Base-by-base conservation (phyloP, 1,140 invertebrate species). In the Pseudoatta argentina region DNA sequence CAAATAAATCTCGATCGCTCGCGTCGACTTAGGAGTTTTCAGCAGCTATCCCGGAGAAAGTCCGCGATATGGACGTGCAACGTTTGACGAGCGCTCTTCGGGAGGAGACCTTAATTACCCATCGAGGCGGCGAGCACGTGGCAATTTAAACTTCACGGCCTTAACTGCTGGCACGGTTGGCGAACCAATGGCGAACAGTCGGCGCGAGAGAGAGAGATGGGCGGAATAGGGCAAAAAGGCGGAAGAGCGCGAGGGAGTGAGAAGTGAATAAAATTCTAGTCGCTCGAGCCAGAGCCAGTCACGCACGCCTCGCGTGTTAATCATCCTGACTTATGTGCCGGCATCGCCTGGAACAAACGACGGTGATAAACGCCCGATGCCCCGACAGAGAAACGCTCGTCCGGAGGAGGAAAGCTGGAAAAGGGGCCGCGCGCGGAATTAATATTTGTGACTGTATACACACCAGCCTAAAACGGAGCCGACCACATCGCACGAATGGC, bases 301-400 rank as follows among this genome's bases (percentile, higher is more conserved):
- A 93, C 92, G 93, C 93, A 94, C 89, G 85, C 87, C 91, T 92
- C 66, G 91, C 92, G 91, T 92, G 92, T 94, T 93, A 94, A 94
- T 93, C 91, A 92, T 93, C 87, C 89, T 93, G 91, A 94, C 91
- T 93, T 93, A 93, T 93, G 91, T 93, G 87, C 69, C 71, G 89
- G 89, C 79, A 91, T 90, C 85, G 89, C 85, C 64, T 76, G 87
- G 83, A 91, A 91, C 88, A 89, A 91, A 85, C 92, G 92, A 93
- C 91, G 89, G 91, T 93, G 91, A 93, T 93, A 94, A 93, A 93
- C 93, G 90, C 90, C 87, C 78, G 75, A 93, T 93, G 91, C 88
- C 81, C 76, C 21, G 76, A 27, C 63, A 24, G 57, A 66, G 67
- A 75, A 88, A 76, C 77, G 63, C 78, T 77, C 64, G 63, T 30